A percentile compares a stretch with the other conserved stretches of the same genome.
Conservation (phyloP, 2,113 vertebrate genomes). For the Oreochromis tanganicae region DNA sequence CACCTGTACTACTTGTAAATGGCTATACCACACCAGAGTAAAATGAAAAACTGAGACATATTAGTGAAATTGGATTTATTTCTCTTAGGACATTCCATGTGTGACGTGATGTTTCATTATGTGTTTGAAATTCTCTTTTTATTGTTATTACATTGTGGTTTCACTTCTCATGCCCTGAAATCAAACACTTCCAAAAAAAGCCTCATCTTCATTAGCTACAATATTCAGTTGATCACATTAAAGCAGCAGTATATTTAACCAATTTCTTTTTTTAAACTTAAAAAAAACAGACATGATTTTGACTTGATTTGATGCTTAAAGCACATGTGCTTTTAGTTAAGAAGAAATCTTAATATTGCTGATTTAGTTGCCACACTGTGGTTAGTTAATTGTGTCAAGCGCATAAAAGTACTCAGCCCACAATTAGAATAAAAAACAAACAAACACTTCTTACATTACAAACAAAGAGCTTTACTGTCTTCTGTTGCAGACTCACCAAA, state of each 20-base stretch:
- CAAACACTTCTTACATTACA: not conserved
- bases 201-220: not conserved
- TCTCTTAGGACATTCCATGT: not conserved
- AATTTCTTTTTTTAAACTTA: not conserved
- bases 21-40: too few species aligned
- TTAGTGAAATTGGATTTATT: not conserved
- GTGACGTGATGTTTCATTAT: not conserved
- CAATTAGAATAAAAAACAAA: not conserved
- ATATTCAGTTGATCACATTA: not conserved
- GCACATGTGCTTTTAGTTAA: not conserved
- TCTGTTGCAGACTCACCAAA: not conserved
- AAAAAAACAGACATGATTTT: not conserved
- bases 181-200: not conserved
- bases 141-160: not conserved
- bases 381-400: not conserved
- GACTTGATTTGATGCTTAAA: not conserved
- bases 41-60: too few species aligned
- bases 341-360: not conserved
- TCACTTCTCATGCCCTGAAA: not conserved
- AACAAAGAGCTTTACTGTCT: not conserved
- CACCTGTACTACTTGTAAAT: too few species aligned
- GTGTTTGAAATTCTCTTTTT: not conserved
- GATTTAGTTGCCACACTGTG: not conserved
- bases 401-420: not conserved
- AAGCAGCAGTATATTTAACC: not conserved